Evolutionary conservation across 1,140 invertebrate species (phyloP).

Genomic region (Asobara japonica): DNA sequence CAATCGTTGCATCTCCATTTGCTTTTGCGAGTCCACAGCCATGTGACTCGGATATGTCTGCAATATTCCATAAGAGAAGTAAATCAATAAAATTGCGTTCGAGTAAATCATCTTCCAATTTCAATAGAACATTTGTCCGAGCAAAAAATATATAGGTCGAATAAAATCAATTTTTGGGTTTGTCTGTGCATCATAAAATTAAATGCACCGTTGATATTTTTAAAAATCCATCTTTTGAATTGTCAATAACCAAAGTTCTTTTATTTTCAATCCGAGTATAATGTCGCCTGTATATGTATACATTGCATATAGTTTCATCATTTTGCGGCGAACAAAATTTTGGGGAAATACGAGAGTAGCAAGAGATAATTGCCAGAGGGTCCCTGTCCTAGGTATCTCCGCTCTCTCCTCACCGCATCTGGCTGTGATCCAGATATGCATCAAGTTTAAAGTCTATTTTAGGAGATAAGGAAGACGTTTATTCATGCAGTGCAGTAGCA

Average conservation of each 20-base stretch:
- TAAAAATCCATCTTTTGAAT: too few relatives aligned
- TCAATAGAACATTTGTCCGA: too few relatives aligned
- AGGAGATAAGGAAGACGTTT: slow-evolving; percentile 67
- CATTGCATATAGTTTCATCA: too few relatives aligned
- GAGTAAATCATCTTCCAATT: too few relatives aligned
- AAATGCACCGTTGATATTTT: too few relatives aligned
- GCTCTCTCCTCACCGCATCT: slow-evolving; percentile 46
- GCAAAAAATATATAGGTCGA: too few relatives aligned
- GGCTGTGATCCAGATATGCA: slow-evolving; percentile 62
- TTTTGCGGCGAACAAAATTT: neutral
- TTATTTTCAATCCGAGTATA: too few relatives aligned
- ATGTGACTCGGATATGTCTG: slow-evolving; percentile 62
- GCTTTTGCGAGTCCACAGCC: slow-evolving; percentile 64
- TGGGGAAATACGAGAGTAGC: slow-evolving; percentile 50
- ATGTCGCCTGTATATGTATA: too few relatives aligned
- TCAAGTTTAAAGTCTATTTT: slow-evolving; percentile 65
- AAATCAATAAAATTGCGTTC: too few relatives aligned
- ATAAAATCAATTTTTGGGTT: too few relatives aligned
- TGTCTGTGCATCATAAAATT: too few relatives aligned
- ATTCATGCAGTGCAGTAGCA: slow-evolving; percentile 49
- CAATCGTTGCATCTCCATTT: slow-evolving; percentile 66
- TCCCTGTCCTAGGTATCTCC: slow-evolving; percentile 45
- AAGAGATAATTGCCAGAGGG: slow-evolving; percentile 56
- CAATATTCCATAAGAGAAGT: slow-evolving; percentile 37
- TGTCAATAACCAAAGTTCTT: too few relatives aligned